These are phyloP conservation scores for Anthoscopus minutus DNA, from an alignment of 2,113 vertebrate species.

Conservation along the genomic window DNA sequence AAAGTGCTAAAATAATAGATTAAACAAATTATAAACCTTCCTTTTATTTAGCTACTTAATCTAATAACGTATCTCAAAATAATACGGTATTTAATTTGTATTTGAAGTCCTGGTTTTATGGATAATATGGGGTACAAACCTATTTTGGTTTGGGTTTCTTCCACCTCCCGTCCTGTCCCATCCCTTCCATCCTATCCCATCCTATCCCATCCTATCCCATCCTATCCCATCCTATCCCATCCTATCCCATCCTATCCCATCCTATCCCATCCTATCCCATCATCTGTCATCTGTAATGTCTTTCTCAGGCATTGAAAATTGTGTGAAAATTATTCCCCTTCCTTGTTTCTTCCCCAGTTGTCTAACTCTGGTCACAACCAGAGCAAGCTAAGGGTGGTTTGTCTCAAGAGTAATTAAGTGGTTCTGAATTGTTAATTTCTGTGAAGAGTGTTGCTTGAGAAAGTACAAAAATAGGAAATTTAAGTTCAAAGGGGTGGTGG, in stretches of 20 bases:
- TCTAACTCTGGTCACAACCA: background rate
- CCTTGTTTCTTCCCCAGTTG: background rate
- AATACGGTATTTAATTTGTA: background rate
- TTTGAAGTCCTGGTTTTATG: background rate
- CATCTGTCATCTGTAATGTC: background rate
- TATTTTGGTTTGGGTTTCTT: background rate
- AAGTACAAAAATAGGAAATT: background rate
- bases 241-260: too few relatives aligned
- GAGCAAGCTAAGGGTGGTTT: background rate
- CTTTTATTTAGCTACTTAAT: background rate
- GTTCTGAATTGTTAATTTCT: background rate
- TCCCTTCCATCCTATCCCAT: too few relatives aligned
- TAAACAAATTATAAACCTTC: background rate
- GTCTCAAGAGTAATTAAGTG: background rate
- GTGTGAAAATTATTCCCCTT: background rate
- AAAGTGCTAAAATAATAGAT: background rate
- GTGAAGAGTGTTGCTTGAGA: background rate
- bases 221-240: too few relatives aligned
- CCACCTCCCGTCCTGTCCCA: background rate
- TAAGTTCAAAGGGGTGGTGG: background rate
- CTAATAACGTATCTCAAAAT: background rate
- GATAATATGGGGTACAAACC: background rate
- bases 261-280: too few relatives aligned
- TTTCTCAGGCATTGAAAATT: background rate
- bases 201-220: too few relatives aligned